Evolutionary conservation across 2,797 vertebrate genomes (phyloP).

Genomic region (Pseudomugil tenellus): DNA sequence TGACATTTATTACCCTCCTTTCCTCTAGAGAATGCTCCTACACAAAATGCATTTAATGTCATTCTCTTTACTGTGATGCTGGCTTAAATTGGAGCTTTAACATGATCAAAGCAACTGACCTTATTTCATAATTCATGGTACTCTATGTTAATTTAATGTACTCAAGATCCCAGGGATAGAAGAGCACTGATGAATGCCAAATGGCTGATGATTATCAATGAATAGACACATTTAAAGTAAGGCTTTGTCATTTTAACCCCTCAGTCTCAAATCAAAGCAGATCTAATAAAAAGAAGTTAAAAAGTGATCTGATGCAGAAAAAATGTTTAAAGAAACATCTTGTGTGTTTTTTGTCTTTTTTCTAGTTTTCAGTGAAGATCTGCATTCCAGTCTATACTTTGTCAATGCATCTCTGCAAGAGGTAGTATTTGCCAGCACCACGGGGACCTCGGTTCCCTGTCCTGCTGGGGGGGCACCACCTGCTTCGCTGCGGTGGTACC

Average conservation of each 20-base stretch:
- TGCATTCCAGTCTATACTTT: conserved; percentile 98
- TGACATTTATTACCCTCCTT: conserved; percentile 58
- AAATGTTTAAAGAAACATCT: background rate
- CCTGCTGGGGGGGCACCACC: conserved; percentile 94
- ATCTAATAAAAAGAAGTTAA: background rate
- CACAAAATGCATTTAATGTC: conserved; percentile 48
- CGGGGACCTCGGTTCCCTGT: conserved; percentile 98
- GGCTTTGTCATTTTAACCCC: background rate
- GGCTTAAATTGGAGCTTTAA: conserved; percentile 49
- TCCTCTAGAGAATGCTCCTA: conserved; percentile 43
- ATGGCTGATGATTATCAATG: conserved; percentile 22
- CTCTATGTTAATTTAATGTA: conserved; percentile 63
- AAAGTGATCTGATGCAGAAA: background rate
- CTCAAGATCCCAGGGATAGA: conserved; percentile 37
- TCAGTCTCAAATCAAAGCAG: background rate
- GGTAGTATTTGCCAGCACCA: conserved; percentile 99
- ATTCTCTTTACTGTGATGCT: conserved; percentile 49
- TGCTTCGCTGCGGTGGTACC: conserved; percentile 97
- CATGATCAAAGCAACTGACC: conserved; percentile 52
- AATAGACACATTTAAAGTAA: conserved; percentile 13
- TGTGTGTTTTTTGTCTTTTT: conserved; percentile 55
- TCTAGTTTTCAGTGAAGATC: conserved; percentile 97
- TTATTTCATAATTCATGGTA: conserved; percentile 64
- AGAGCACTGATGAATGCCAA: conserved; percentile 49
- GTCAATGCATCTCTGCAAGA: conserved; percentile 99